Conservation (phyloP, 2,888 invertebrate genomes). For the Sympetrum striolatum region DNA sequence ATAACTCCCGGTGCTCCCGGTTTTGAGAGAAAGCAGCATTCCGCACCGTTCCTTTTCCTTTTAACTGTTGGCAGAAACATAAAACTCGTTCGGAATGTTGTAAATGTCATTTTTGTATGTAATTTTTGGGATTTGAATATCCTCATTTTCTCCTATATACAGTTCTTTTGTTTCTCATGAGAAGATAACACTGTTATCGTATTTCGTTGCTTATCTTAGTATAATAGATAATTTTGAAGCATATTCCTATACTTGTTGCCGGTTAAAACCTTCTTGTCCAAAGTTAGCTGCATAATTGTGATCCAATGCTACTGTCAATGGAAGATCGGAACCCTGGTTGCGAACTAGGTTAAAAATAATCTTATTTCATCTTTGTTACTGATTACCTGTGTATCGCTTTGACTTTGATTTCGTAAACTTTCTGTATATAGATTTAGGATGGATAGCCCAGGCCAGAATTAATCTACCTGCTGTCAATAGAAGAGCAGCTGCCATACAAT, state of each 20-base stretch:
- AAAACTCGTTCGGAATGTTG: too few relatives aligned
- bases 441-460: constrained; percentile 63
- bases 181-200: neutral
- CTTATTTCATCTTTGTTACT: too few relatives aligned
- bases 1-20: too few relatives aligned
- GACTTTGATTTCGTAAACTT: neutral
- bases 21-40: too few relatives aligned
- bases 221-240: neutral
- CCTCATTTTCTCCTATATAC: neutral
- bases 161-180: neutral
- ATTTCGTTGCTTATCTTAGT: too few relatives aligned
- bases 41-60: too few relatives aligned
- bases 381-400: neutral
- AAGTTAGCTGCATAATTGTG: neutral
- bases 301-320: neutral
- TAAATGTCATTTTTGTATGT: too few relatives aligned
- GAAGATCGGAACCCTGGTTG: constrained; percentile 48
- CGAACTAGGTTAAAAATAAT: constrained; percentile 45
- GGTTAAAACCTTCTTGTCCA: neutral
- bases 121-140: neutral
- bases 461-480: constrained; percentile 67
- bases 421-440: constrained; percentile 59
- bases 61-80: too few relatives aligned
- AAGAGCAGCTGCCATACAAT: constrained; percentile 62
- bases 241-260: neutral